Conservation (phyloP, 2,888 invertebrate genomes). For the Micoletzkya japonica region DNA sequence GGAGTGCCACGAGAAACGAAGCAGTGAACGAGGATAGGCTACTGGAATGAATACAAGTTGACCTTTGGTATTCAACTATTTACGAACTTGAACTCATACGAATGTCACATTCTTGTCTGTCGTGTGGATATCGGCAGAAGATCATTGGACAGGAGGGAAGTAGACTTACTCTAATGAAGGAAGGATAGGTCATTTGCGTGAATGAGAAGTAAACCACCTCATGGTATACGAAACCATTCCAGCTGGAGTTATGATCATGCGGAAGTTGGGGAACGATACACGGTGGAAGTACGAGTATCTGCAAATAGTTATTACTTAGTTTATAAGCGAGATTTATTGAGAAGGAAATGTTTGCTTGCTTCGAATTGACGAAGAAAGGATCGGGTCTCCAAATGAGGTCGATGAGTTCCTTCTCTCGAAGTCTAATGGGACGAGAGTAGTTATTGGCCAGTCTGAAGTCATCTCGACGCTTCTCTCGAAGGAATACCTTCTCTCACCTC, state of each 20-base stretch:
- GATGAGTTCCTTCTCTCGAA: slow-evolving; percentile 54
- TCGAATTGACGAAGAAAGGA: slow-evolving; percentile 62
- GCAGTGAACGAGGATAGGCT: slow-evolving; percentile 54
- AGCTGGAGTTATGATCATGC: slow-evolving; percentile 56
- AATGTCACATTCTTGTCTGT: slow-evolving; percentile 57
- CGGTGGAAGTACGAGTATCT: slow-evolving; percentile 57
- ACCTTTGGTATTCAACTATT: neutral
- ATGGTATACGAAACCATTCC: slow-evolving; percentile 59
- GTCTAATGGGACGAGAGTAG: slow-evolving; percentile 56
- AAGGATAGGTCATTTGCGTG: neutral
- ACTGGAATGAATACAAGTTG: slow-evolving; percentile 44
- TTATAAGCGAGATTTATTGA: too few relatives aligned
- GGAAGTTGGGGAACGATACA: slow-evolving; percentile 61
- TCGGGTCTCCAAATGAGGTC: slow-evolving; percentile 62
- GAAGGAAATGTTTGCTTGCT: slow-evolving; percentile 22
- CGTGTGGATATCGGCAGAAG: slow-evolving; percentile 62
- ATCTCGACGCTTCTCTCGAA: neutral
- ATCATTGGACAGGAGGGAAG: slow-evolving; percentile 60
- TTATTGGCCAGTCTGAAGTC: slow-evolving; percentile 53
- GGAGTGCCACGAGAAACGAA: slow-evolving; percentile 55
- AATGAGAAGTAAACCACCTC: slow-evolving; percentile 36
- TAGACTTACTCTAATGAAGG: slow-evolving; percentile 49
- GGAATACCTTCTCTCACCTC: slow-evolving; percentile 28
- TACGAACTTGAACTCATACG: slow-evolving; percentile 34
- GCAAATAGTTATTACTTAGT: neutral